Evolutionary conservation across 1,140 invertebrate genomes (phyloP).

Genomic region (Drosophila ogumai): DNA sequence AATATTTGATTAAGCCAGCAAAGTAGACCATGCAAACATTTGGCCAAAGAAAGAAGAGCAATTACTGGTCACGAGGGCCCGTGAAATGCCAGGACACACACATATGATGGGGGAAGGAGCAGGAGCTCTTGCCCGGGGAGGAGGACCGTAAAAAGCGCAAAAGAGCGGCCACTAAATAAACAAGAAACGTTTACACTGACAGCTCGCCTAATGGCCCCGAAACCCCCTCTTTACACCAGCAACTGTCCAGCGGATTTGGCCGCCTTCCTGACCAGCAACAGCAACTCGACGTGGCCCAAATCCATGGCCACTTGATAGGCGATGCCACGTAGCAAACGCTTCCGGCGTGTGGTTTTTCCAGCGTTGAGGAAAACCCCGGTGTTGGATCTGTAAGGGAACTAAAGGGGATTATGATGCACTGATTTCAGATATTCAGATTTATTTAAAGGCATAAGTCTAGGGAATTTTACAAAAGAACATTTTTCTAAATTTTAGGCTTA

Average conservation of each 20-base stretch:
- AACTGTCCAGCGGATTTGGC: slow-evolving; percentile 26
- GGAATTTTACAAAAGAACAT: no score
- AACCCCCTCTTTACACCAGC: background rate
- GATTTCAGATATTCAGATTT: background rate
- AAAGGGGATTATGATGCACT: background rate
- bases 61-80: slow-evolving; percentile 74
- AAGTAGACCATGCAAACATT: slow-evolving; percentile 59
- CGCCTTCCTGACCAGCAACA: slow-evolving; percentile 42
- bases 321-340: slow-evolving; percentile 70
- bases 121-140: background rate
- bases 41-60: slow-evolving; percentile 57
- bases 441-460: background rate
- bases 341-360: slow-evolving; percentile 59
- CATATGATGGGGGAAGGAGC: background rate
- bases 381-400: background rate
- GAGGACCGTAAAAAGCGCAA: slow-evolving; percentile 62
- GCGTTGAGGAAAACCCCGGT: slow-evolving; percentile 14
- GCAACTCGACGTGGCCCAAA: slow-evolving; percentile 54
- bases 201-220: slow-evolving; percentile 59
- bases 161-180: slow-evolving; percentile 73
- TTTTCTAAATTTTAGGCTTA: no score
- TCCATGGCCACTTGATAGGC: slow-evolving; percentile 73
- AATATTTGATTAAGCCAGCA: slow-evolving; percentile 75
- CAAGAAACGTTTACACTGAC: slow-evolving; percentile 57
- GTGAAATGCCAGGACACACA: slow-evolving; percentile 23